Conservation (phyloP, 2,888 invertebrate genomes). For the Drosophila mayaguana region DNA sequence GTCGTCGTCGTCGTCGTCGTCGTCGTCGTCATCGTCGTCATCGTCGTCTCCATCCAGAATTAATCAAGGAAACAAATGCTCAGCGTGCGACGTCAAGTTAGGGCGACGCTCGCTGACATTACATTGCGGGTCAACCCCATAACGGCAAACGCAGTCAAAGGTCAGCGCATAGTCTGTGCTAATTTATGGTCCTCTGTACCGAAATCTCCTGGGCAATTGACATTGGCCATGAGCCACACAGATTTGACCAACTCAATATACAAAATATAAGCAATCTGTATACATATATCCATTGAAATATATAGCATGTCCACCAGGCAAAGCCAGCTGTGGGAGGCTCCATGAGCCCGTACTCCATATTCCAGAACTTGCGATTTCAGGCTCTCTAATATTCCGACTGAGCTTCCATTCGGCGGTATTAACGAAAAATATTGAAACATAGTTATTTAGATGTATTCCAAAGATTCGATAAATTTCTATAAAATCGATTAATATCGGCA, state of each 20-base stretch:
- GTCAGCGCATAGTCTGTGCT: constrained; percentile 41
- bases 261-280: not conserved
- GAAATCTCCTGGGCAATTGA: constrained; percentile 50
- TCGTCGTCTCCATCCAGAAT: constrained; percentile 39
- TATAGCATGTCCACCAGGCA: too few relatives aligned
- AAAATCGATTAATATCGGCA: not conserved
- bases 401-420: too few relatives aligned
- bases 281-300: not conserved
- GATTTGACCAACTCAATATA: constrained; percentile 9
- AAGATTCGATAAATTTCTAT: not conserved
- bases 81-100: constrained; percentile 42
- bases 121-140: constrained; percentile 47
- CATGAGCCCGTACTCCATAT: too few relatives aligned
- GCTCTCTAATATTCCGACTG: too few relatives aligned
- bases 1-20: constrained; percentile 19
- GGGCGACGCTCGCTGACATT: constrained; percentile 8
- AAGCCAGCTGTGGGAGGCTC: too few relatives aligned
- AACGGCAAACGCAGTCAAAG: constrained; percentile 45
- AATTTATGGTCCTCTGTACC: constrained; percentile 50
- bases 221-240: constrained; percentile 31
- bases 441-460: too few relatives aligned
- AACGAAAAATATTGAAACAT: too few relatives aligned
- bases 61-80: constrained; percentile 67
- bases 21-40: constrained; percentile 19
- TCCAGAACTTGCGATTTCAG: too few relatives aligned